Evolutionary conservation across 2,113 vertebrate genomes (phyloP).

Genomic region (Elanoides forficatus): DNA sequence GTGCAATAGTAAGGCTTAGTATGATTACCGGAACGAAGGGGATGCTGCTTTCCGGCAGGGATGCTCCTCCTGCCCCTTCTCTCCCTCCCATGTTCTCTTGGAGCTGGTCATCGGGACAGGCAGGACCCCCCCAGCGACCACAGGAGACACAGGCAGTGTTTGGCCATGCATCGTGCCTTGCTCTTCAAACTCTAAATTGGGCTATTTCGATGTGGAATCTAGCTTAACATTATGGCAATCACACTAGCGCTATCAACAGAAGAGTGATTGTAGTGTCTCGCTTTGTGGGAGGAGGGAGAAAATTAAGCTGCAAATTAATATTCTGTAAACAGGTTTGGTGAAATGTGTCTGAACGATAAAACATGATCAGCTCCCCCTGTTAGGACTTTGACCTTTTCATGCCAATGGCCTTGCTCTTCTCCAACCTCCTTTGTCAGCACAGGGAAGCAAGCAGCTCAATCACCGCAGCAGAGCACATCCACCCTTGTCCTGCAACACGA

Average conservation of each 20-base stretch:
- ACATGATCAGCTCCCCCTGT: fast-evolving
- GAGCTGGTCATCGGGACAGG: not conserved
- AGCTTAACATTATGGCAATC: not conserved
- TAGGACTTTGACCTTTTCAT: not conserved
- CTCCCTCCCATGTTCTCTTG: not conserved
- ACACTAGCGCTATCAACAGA: not conserved
- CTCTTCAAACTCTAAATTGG: not conserved
- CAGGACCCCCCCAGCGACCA: not conserved
- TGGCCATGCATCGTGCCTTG: not conserved
- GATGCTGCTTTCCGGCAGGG: not conserved
- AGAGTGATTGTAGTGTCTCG: not conserved
- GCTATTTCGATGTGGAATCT: not conserved
- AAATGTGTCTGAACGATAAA: not conserved
- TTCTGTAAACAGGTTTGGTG: not conserved
- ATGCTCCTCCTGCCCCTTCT: not conserved
- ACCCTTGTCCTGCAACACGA: not conserved
- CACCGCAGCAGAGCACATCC: not conserved
- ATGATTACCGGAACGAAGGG: not conserved
- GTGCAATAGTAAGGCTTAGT: not conserved
- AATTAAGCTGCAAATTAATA: not conserved
- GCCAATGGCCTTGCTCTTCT: not conserved
- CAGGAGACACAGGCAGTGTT: not conserved
- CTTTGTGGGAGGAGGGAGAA: not conserved
- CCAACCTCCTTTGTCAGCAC: fast-evolving
- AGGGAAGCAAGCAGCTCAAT: not conserved